Conservation (phyloP, 2,113 vertebrate species). For the Stegastes partitus region DNA sequence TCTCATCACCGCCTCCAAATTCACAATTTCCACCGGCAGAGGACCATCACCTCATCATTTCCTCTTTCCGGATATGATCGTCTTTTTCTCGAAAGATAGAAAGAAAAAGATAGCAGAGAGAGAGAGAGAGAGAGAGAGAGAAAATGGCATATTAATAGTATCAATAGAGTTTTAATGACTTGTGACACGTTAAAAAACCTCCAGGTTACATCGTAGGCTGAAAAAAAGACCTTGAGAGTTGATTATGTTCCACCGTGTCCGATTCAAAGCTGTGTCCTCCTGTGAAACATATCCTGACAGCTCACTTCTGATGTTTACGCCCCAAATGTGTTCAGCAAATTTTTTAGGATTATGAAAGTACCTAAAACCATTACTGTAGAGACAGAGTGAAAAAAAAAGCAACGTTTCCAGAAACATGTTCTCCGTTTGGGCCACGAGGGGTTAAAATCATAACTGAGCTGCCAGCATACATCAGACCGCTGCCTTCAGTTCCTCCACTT, state of each 20-base stretch:
- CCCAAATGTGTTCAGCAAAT: background rate
- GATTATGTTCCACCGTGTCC: background rate
- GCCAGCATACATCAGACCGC: constrained; percentile 37
- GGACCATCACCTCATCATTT: constrained; percentile 39
- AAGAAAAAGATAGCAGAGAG: constrained; percentile 34
- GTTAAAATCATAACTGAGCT: constrained; percentile 55
- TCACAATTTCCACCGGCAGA: constrained; percentile 36
- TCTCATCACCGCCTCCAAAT: constrained; percentile 45
- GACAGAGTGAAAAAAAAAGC: background rate
- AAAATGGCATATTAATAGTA: constrained; percentile 38
- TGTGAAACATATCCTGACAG: constrained; percentile 36
- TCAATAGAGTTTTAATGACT: constrained; percentile 30
- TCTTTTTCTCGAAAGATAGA: constrained; percentile 25
- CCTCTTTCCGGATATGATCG: constrained; percentile 51
- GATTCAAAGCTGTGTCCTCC: constrained; percentile 11
- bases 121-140: constrained; percentile 34
- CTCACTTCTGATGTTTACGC: constrained; percentile 30
- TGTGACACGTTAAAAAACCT: constrained; percentile 26
- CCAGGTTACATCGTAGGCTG: constrained; percentile 24
- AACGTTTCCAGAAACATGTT: constrained; percentile 27
- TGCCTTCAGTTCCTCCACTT: constrained; percentile 28
- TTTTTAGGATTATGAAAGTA: background rate
- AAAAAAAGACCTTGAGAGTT: constrained; percentile 32
- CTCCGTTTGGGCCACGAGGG: constrained; percentile 29
- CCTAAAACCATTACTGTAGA: too few relatives aligned